These are phyloP conservation scores for Mayetiola destructor DNA, from an alignment of 2,888 invertebrate genomes.

Conservation along the genomic window DNA sequence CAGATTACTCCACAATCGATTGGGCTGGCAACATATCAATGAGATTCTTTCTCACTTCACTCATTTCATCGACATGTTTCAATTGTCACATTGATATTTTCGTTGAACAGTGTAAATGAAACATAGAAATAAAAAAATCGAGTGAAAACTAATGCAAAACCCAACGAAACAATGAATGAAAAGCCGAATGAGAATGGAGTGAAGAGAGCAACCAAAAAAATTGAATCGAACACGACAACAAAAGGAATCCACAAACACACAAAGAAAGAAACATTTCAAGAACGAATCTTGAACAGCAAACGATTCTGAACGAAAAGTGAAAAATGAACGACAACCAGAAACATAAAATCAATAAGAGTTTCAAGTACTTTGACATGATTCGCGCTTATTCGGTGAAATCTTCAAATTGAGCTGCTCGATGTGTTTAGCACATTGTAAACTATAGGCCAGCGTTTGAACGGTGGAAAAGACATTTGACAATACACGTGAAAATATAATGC, in stretches of 20 bases:
- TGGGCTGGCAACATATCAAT: slow-evolving; percentile 1
- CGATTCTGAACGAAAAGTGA: not conserved
- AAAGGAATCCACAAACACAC: slow-evolving; percentile 8
- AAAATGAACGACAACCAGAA: too few species aligned
- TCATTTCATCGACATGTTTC: too few species aligned
- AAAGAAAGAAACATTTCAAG: slow-evolving; percentile 7
- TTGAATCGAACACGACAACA: not conserved
- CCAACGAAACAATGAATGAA: not conserved
- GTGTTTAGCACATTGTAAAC: not conserved
- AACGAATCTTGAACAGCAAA: too few species aligned
- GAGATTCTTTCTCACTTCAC: too few species aligned
- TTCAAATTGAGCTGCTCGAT: too few species aligned
- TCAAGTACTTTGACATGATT: slow-evolving; percentile 13
- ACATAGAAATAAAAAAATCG: not conserved
- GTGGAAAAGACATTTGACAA: slow-evolving; percentile 5
- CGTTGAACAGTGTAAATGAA: not conserved
- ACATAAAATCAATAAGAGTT: slow-evolving; percentile 11
- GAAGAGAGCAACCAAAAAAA: not conserved
- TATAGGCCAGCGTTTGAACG: not conserved
- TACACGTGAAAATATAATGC: not conserved
- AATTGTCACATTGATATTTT: too few species aligned
- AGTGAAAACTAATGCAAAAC: slow-evolving; percentile 1
- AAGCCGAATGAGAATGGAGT: not conserved
- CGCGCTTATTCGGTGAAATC: slow-evolving; percentile 9
- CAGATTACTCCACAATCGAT: slow-evolving; percentile 2